Evolutionary conservation across 53 echinoderm and acorn worm genomes (phyloP).

Genomic region (Henricia sp.): DNA sequence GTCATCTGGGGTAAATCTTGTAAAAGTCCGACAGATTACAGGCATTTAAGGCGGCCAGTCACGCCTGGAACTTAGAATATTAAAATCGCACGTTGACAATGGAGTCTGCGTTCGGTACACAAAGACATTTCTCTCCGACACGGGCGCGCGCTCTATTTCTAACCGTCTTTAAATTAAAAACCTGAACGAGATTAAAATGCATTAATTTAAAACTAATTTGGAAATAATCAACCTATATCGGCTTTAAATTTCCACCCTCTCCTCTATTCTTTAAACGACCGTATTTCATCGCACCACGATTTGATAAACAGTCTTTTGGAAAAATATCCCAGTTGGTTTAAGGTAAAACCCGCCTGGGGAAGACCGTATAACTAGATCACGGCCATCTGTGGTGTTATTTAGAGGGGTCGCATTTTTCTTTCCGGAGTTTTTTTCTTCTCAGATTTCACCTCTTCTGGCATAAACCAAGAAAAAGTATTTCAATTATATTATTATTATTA

Average conservation of each 20-base stretch:
- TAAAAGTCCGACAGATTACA: constrained; percentile 50
- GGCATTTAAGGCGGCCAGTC: constrained; percentile 13
- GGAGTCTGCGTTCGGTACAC: too few species aligned
- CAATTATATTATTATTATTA: too few species aligned
- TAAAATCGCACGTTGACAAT: neutral
- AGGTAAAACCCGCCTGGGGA: constrained; percentile 29
- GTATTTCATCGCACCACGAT: constrained; percentile 2
- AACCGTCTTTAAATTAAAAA: constrained; percentile 7
- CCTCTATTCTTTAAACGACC: constrained; percentile 6
- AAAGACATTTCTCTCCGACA: too few species aligned
- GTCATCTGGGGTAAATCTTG: constrained; percentile 47
- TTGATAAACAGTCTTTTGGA: constrained; percentile 18
- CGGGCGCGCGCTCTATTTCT: too few species aligned
- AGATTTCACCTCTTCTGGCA: too few species aligned
- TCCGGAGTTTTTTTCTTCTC: too few species aligned
- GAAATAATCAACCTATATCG: constrained; percentile 31
- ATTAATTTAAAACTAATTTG: constrained; percentile 45
- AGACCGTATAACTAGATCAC: neutral
- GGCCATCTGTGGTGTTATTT: constrained; percentile 54
- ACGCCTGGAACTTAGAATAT: neutral
- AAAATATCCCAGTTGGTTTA: neutral
- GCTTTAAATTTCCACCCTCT: neutral
- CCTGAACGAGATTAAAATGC: constrained; percentile 30
- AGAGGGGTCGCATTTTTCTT: too few species aligned
- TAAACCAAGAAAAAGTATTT: too few species aligned